Evolutionary conservation across 2,888 invertebrate species (phyloP).

Genomic region (Folsomia candida): DNA sequence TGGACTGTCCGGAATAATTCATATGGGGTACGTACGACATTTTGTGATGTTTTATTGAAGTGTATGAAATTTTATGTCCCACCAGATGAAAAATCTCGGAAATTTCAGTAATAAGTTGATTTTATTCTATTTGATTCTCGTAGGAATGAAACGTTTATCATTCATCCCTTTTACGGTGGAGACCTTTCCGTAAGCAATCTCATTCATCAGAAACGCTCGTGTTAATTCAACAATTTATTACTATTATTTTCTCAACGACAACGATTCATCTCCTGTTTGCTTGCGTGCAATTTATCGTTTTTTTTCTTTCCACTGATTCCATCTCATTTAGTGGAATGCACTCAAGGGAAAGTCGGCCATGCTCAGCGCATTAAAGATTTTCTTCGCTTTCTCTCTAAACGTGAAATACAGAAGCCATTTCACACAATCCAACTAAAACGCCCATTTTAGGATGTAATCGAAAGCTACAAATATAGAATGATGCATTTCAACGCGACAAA

Average conservation of each 20-base stretch:
- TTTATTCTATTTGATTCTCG: too few relatives aligned
- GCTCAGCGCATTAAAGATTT: background rate
- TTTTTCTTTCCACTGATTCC: background rate
- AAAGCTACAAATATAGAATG: background rate
- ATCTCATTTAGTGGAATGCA: background rate
- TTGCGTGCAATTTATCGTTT: constrained; percentile 3
- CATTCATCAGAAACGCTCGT: constrained; percentile 8
- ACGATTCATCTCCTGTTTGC: background rate
- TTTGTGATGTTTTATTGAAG: too few relatives aligned
- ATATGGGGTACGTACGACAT: too few relatives aligned
- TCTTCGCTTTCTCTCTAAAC: background rate
- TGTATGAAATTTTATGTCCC: too few relatives aligned
- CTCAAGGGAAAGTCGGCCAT: background rate
- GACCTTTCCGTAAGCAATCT: constrained; percentile 84
- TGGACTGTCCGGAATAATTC: constrained; percentile 95
- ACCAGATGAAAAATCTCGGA: too few relatives aligned
- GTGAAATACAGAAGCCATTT: too few relatives aligned
- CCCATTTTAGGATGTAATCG: too few relatives aligned
- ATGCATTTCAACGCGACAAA: background rate
- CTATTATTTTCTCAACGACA: background rate
- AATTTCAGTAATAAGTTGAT: too few relatives aligned
- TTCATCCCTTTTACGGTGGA: constrained; percentile 95
- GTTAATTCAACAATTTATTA: constrained; percentile 7
- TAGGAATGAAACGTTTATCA: constrained; percentile 96
- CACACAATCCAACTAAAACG: background rate